Base-by-base conservation (phyloP, 2,113 vertebrate genomes). In the Meles meles region DNA sequence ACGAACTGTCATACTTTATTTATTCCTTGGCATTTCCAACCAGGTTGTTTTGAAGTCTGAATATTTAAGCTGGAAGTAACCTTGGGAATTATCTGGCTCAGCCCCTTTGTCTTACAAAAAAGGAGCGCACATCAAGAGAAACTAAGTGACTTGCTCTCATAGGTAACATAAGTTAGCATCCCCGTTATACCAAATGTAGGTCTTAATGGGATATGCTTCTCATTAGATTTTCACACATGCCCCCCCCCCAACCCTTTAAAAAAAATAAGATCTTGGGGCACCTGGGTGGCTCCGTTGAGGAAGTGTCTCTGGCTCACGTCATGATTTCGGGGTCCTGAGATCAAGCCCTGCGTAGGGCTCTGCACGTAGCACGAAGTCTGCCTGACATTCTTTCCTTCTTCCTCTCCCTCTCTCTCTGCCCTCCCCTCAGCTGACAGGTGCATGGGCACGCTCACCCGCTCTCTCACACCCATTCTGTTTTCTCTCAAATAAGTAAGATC, bases 21-120 rank as follows among this genome's bases (percentile, higher is more conserved):
- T 89, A 77, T 93, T 87, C 42, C n/a, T 89, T 85, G 90, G 57
- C 55, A 37, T 94, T 89, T 97, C 76, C 87, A 65, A 76, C 59
- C 14, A 95, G 63, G 20, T 87, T 96, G 69, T 95, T 91, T 91
- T 90, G 80, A 96, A 97, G 44, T 82, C 23, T 77, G 52, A 67
- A 44, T 96, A 93, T 86, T 94, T 93, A 92, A 94, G 25, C 37
- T 80, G 5, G 59, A 92, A 90, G 80, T 93, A 61, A 86, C 77
- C 12, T 29, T 31, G 77, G 69, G 27, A 3, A 85, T 88, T 44
- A 15, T 85, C 34, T 94, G 34, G 25, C 25, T 91, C n/a, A 82
- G 77, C 20, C 2, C 21, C 15, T 52, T 89, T 80, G 55, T 63
- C 5, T 93, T 93, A 17, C 18, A 89, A 37, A 69, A 79, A 37